Evolutionary conservation across 1,140 invertebrate species (phyloP).

Genomic region (Charaxes varanes): DNA sequence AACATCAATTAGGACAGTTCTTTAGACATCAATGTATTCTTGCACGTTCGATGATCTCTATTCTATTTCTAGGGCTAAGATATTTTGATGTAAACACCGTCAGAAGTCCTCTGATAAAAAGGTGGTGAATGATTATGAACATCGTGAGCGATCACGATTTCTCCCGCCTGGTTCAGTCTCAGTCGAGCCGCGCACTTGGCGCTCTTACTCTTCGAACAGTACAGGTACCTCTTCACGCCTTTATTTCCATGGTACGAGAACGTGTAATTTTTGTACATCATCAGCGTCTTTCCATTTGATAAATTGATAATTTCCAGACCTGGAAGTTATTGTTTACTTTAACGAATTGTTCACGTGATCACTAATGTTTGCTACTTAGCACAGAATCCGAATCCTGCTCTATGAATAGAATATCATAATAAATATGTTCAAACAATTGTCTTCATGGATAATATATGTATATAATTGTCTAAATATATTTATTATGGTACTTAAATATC

Average conservation of each 20-base stretch:
- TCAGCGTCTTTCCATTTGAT: constrained; percentile 2
- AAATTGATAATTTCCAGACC: constrained; percentile 3
- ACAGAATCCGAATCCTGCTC: no score
- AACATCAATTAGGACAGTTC: no score
- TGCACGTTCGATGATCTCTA: no score
- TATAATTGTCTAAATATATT: no score
- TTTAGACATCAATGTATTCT: no score
- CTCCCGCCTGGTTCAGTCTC: constrained; percentile 7
- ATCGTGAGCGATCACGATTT: constrained; percentile 4
- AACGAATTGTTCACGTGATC: background rate
- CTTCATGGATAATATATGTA: no score
- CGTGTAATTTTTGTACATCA: constrained; percentile 11
- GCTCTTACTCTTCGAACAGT: constrained; percentile 17
- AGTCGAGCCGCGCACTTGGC: constrained; percentile 13
- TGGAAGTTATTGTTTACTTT: constrained; percentile 4
- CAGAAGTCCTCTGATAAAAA: constrained; percentile 1
- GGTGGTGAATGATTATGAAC: constrained; percentile 8
- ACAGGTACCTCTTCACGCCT: constrained; percentile 8
- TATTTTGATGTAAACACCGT: constrained; percentile 4
- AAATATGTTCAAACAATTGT: no score
- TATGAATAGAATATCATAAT: no score
- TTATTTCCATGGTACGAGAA: constrained; percentile 10
- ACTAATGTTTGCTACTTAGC: no score
- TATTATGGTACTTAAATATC: no score
- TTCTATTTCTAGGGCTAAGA: no score